Percentiles rank a stretch among this genome's conserved stretches.
phyloP scores from a whole-genome alignment of 2,888 invertebrate species.

The Rhagonycha lutea region DNA sequence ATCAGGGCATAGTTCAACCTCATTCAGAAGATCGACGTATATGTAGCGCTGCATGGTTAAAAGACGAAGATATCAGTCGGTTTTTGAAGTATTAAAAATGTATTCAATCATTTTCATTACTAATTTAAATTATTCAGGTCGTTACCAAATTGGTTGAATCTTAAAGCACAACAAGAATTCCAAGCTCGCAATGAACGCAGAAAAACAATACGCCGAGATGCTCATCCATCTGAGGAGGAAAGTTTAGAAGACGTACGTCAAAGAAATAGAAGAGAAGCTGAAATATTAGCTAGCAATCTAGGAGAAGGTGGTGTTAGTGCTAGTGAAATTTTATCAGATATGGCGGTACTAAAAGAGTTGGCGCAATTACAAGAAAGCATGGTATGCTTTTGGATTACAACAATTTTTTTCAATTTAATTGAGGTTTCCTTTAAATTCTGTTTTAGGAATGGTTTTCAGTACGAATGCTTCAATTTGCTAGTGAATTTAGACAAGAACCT shows the following conservation, averaged over 20 bases:
- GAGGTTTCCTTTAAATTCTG: not conserved
- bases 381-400: constrained; percentile 56
- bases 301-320: constrained; percentile 85
- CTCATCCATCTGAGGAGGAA: constrained; percentile 68
- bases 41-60: constrained; percentile 86
- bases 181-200: constrained; percentile 52
- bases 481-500: constrained; percentile 61
- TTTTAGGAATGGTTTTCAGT: constrained; percentile 79
- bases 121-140: constrained; percentile 54
- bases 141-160: constrained; percentile 77
- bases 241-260: constrained; percentile 79
- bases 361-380: constrained; percentile 92
- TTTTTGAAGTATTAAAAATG: constrained; percentile 73
- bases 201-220: constrained; percentile 53
- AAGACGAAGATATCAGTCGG: constrained; percentile 92
- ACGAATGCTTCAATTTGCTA: constrained; percentile 65
- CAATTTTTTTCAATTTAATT: not conserved
- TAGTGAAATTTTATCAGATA: constrained; percentile 86
- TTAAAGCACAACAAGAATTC: constrained; percentile 59
- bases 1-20: constrained; percentile 76
- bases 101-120: not conserved
- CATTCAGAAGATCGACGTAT: constrained; percentile 78
- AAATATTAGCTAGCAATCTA: constrained; percentile 85
- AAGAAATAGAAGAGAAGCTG: constrained; percentile 85
- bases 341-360: constrained; percentile 78